phyloP scores from a whole-genome alignment of 1,140 invertebrate species.

The Meloidogyne exigua region DNA sequence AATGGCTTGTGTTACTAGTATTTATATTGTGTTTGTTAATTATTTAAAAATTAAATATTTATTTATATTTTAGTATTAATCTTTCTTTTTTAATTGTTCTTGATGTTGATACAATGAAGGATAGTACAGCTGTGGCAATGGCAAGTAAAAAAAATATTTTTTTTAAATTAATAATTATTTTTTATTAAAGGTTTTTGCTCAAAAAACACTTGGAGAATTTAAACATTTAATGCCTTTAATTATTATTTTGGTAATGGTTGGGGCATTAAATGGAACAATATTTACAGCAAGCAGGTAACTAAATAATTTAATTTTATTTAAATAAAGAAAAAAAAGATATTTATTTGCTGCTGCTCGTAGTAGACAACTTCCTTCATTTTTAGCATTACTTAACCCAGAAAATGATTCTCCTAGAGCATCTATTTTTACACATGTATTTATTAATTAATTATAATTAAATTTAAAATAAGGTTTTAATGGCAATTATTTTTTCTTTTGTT shows the following conservation, averaged over 20 bases:
- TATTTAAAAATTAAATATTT: background rate
- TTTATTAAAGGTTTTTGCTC: constrained; percentile 46
- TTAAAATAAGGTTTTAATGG: constrained; percentile 21
- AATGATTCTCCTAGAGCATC: constrained; percentile 40
- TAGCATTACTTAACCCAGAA: constrained; percentile 38
- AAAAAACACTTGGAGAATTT: constrained; percentile 51
- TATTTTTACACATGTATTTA: constrained; percentile 13
- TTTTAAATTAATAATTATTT: constrained; percentile 22
- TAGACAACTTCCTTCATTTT: constrained; percentile 42
- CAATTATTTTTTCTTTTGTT: constrained; percentile 40
- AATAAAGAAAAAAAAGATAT: constrained; percentile 30
- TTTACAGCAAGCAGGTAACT: constrained; percentile 54
- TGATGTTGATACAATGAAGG: constrained; percentile 27
- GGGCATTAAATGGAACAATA: constrained; percentile 56
- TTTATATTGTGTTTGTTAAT: constrained; percentile 38
- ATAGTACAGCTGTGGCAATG: constrained; percentile 46
- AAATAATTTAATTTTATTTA: background rate
- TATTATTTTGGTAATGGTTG: constrained; percentile 50
- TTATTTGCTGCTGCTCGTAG: constrained; percentile 48
- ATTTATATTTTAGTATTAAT: constrained; percentile 29
- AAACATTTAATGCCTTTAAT: constrained; percentile 57
- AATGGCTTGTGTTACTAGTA: constrained; percentile 39
- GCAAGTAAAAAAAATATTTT: constrained; percentile 7
- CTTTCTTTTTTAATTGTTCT: constrained; percentile 51
- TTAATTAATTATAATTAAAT: constrained; percentile 15